Conservation (phyloP, 2,797 vertebrate genomes). For the Sciurus carolinensis region DNA sequence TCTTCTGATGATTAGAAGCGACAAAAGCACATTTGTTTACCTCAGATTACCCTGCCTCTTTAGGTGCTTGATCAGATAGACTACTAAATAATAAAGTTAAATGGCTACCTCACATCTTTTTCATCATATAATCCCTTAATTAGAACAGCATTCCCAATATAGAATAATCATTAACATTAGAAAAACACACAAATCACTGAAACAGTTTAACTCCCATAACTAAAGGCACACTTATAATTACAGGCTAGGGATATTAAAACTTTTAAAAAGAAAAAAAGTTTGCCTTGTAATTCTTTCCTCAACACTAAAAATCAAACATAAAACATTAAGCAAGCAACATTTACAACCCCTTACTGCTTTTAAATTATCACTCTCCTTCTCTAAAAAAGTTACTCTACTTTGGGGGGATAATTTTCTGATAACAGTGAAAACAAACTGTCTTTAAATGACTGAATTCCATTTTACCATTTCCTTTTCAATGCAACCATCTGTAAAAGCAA, state of each 20-base stretch:
- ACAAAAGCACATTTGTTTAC: neutral
- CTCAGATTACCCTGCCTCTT: conserved; percentile 9
- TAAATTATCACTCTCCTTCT: conserved; percentile 29
- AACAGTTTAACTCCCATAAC: conserved; percentile 59
- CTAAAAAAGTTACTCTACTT: conserved; percentile 22
- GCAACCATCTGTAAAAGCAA: neutral
- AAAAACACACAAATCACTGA: conserved; percentile 60
- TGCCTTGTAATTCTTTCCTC: conserved; percentile 22
- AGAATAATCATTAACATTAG: conserved; percentile 47
- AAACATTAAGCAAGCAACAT: conserved; percentile 47
- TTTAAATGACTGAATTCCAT: conserved; percentile 35
- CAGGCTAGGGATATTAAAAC: neutral
- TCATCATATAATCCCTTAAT: conserved; percentile 25
- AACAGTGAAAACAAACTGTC: conserved; percentile 41
- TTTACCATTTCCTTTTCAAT: conserved; percentile 41
- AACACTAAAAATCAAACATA: conserved; percentile 53
- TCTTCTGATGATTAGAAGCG: neutral
- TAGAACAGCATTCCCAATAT: conserved; percentile 42
- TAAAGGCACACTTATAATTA: conserved; percentile 25
- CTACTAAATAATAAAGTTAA: conserved; percentile 57
- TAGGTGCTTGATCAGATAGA: neutral
- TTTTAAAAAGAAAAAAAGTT: conserved; percentile 44
- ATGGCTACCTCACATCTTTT: conserved; percentile 49
- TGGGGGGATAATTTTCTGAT: neutral
- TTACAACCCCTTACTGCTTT: neutral